Evolutionary conservation across 2,888 invertebrate species (phyloP).

Genomic region (Leucozona laternaria): DNA sequence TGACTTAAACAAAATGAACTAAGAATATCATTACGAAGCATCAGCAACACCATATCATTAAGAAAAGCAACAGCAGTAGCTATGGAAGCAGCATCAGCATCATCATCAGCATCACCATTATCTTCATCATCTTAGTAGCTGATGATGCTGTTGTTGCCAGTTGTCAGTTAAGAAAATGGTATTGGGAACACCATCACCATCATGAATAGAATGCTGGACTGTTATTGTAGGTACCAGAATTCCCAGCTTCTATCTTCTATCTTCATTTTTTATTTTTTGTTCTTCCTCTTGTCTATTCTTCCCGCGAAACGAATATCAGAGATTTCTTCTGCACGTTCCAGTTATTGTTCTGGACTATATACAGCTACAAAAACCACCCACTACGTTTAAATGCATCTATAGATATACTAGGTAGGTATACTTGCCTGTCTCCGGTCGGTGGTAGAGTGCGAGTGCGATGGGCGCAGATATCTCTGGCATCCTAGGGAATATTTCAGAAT

Average conservation of each 20-base stretch:
- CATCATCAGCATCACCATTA: conserved; percentile 52
- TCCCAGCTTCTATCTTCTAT: conserved; percentile 32
- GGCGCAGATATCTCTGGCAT: conserved; percentile 43
- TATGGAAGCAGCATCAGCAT: conserved; percentile 22
- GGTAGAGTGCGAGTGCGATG: neutral
- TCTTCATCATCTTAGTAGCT: conserved; percentile 25
- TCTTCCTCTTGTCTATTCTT: conserved; percentile 45
- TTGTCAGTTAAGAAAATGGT: conserved; percentile 36
- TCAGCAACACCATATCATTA: conserved; percentile 51
- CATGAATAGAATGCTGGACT: conserved; percentile 48
- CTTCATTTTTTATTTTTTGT: neutral
- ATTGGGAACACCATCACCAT: conserved; percentile 50
- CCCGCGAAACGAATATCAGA: conserved; percentile 60
- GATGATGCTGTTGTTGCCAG: conserved; percentile 5
- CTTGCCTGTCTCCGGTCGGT: neutral
- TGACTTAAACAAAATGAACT: conserved; percentile 58
- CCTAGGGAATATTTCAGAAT: conserved; percentile 62
- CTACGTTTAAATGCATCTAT: neutral
- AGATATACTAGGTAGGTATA: no score
- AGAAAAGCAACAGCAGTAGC: conserved; percentile 8
- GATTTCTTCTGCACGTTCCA: conserved; percentile 67
- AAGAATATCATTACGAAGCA: conserved; percentile 55
- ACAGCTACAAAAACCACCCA: conserved; percentile 18
- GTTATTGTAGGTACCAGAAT: conserved; percentile 52
- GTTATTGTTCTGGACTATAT: conserved; percentile 52